Conservation (phyloP, 2,888 invertebrate genomes). For the Caenorhabditis japonica region DNA sequence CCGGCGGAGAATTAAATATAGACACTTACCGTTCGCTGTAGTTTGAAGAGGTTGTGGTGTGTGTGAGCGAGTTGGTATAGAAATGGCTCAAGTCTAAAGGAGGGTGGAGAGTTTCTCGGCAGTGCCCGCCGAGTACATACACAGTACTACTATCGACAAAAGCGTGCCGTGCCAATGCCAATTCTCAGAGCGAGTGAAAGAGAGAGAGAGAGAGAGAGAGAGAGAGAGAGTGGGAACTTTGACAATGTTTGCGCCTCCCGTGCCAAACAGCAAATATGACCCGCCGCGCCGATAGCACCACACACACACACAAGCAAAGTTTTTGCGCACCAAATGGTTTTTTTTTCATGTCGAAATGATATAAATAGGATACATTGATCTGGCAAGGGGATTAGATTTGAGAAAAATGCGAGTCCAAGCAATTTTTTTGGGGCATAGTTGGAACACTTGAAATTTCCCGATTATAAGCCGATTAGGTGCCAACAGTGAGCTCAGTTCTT, state of each 20-base stretch:
- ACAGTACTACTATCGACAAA: neutral
- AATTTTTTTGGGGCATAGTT: no score
- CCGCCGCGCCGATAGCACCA: neutral
- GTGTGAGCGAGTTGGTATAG: slow-evolving; percentile 6
- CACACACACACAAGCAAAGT: no score
- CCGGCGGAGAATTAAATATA: neutral
- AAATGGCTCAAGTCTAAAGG: slow-evolving; percentile 5
- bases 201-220: no score
- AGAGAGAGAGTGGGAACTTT: slow-evolving; percentile 2
- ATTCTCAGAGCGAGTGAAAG: no score
- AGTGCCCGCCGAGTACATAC: slow-evolving; percentile 16
- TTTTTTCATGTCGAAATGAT: no score
- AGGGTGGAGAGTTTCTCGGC: slow-evolving; percentile 10
- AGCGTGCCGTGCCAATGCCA: slow-evolving; percentile 7
- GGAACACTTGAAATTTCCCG: no score
- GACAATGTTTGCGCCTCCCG: slow-evolving; percentile 15
- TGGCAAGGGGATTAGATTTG: no score
- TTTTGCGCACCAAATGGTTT: slow-evolving; percentile 13
- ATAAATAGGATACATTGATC: no score
- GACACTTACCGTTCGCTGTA: slow-evolving; percentile 18
- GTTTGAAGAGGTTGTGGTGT: slow-evolving; percentile 12
- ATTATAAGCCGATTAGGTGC: no score
- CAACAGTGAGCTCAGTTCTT: no score
- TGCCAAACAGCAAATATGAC: slow-evolving; percentile 19
- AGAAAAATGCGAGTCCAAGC: no score